Base-by-base conservation (phyloP, 2,113 vertebrate species). In the Hydropotes inermis region DNA sequence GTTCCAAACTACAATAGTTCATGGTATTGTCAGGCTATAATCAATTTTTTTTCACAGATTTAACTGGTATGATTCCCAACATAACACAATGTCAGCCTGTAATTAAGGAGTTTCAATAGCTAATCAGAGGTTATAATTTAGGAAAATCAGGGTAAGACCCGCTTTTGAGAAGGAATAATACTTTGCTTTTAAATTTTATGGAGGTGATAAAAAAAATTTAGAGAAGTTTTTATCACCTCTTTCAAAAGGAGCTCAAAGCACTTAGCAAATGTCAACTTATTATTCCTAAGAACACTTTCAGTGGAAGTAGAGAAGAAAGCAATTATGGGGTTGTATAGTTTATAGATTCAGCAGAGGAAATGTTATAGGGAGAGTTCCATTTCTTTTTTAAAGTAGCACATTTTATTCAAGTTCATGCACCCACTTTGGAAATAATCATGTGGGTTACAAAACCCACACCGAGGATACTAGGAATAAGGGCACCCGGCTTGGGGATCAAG, bases 111-210 rank as follows among this genome's bases (percentile, higher is more conserved):
- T 97, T 97, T 97, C 97, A 96, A 97, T 96, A 95, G 79, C 95
- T 97, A 98, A 97, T 97, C 96, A 98, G 70, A 97, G 89, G 94
- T 97, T 98, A 98, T 97, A 98, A 98, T 96, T 96, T 96, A 96
- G 91, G 87, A 96, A 98, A 97, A 97, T 95, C 83, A 97, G 57
- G 27, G 55, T 74, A 95, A 90, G 76, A 25, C 39, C 84, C 78
- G 43, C 47, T 96, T 97, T 97, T 94, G 94, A 96, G 84, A 97
- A 97, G 88, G 54, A 98, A 96, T 81, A 95, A 97, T 97, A 97
- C 64, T 97, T 97, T 89, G 67, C 92, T 95, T 98, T 98, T 97
- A 96, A 91, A 95, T 91, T 97, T 98, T 97, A 97, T 82, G 88
- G 39, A 91, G 50, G 57, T 95, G 82, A 93, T 97, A 96, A 97